Conservation (phyloP, 2,797 vertebrate species). For the Pachyuromys duprasi region DNA sequence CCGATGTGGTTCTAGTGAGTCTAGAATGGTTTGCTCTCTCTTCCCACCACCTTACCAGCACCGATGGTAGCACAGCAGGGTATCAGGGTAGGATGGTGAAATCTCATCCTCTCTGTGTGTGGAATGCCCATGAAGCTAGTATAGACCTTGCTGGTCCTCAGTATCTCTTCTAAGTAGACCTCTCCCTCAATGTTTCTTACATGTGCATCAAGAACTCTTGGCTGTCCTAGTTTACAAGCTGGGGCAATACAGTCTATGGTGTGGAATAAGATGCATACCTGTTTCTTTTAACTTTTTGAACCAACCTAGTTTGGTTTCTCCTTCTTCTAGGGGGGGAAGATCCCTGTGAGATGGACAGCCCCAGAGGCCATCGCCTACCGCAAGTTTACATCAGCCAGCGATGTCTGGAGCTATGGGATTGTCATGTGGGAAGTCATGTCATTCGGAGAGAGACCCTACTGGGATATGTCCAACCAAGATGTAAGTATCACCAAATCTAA, state of each 20-base stretch:
- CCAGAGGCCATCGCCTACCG: constrained; percentile 98
- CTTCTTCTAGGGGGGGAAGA: constrained; percentile 94
- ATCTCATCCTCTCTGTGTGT: accelerated
- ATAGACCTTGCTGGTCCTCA: background rate
- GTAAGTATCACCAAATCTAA: constrained; percentile 86
- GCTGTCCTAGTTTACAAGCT: background rate
- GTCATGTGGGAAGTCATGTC: constrained; percentile 99
- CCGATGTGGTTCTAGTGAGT: accelerated
- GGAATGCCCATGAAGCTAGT: background rate
- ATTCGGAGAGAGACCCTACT: constrained; percentile 98
- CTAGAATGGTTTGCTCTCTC: background rate
- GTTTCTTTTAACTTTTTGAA: background rate
- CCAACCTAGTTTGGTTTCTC: background rate
- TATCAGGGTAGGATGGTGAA: background rate
- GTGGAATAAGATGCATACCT: accelerated
- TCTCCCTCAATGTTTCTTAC: background rate
- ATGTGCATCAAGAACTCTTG: accelerated
- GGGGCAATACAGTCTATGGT: accelerated
- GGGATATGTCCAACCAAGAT: constrained; percentile 99
- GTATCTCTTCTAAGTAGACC: background rate
- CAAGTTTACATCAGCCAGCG: constrained; percentile 98
- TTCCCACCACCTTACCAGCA: too few species aligned
- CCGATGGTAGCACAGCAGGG: background rate
- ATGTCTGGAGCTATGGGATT: constrained; percentile 98
- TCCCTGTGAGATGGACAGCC: constrained; percentile 98